Percentiles rank a stretch among this genome's conserved stretches.
Evolutionary conservation across 2,113 vertebrate genomes (phyloP).

Genomic region (Oreochromis tanganicae): DNA sequence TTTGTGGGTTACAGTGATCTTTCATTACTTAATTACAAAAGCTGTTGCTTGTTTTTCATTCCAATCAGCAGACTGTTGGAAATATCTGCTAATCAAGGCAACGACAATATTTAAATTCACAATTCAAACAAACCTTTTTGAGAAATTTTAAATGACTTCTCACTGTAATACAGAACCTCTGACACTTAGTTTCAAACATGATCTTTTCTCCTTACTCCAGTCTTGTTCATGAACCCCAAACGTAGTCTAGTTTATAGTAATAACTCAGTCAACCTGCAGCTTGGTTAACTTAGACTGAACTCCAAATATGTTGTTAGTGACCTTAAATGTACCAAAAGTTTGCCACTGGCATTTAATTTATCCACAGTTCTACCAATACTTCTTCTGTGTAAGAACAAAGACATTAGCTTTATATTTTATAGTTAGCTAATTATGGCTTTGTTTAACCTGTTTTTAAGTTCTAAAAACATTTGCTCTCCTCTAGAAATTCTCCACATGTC

Average conservation of each 20-base stretch:
- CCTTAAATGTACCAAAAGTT: not conserved
- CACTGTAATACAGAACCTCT: not conserved
- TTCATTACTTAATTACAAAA: not conserved
- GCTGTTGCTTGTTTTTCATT: not conserved
- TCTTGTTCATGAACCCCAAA: not conserved
- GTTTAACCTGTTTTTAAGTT: not conserved
- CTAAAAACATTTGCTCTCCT: not conserved
- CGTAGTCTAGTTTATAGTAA: not conserved
- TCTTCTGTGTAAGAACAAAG: not conserved
- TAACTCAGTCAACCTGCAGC: not conserved
- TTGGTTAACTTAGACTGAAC: not conserved
- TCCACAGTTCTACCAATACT: not conserved
- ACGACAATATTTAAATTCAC: not conserved
- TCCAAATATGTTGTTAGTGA: not conserved
- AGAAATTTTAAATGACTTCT: not conserved
- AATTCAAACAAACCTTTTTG: not conserved
- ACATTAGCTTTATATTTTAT: fast-evolving
- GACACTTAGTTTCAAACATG: not conserved
- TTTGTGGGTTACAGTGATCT: not conserved
- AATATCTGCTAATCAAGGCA: not conserved
- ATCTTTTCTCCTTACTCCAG: not conserved
- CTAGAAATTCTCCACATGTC: not conserved
- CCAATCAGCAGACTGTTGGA: not conserved
- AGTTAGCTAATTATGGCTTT: not conserved
- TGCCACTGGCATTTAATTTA: not conserved